Evolutionary conservation across 2,797 vertebrate species (phyloP).

Genomic region (Labeo calbasu): DNA sequence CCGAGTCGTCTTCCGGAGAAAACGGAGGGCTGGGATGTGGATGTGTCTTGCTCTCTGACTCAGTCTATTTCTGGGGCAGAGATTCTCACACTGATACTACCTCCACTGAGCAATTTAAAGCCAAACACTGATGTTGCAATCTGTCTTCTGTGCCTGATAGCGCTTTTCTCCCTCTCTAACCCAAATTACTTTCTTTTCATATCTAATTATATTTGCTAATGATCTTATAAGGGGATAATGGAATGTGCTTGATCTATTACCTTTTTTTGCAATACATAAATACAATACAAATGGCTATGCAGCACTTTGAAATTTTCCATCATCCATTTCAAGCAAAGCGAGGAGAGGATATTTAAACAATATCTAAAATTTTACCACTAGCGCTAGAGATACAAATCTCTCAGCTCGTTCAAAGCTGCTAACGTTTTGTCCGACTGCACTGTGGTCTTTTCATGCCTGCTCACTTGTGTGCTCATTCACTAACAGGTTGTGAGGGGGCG

Average conservation of each 20-base stretch:
- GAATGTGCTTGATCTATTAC: slow-evolving; percentile 87
- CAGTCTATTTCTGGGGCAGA: slow-evolving; percentile 81
- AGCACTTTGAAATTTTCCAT: slow-evolving; percentile 62
- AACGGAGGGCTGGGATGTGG: slow-evolving; percentile 29
- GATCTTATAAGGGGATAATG: slow-evolving; percentile 88
- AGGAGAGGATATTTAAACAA: slow-evolving; percentile 42
- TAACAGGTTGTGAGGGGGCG: slow-evolving; percentile 20
- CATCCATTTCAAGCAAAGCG: slow-evolving; percentile 48
- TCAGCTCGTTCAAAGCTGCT: background rate
- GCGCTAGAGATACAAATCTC: slow-evolving; percentile 1
- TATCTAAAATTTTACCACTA: slow-evolving; percentile 15
- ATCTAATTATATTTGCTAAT: slow-evolving; percentile 88
- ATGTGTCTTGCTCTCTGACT: slow-evolving; percentile 67
- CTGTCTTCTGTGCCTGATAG: slow-evolving; percentile 86
- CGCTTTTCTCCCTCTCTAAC: slow-evolving; percentile 83
- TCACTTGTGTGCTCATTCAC: slow-evolving; percentile 24
- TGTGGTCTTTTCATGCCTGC: slow-evolving; percentile 33
- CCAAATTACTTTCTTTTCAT: slow-evolving; percentile 86
- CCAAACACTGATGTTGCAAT: slow-evolving; percentile 85
- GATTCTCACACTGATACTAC: slow-evolving; percentile 81
- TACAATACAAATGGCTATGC: slow-evolving; percentile 83
- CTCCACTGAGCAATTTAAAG: slow-evolving; percentile 84
- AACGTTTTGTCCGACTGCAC: slow-evolving; percentile 21
- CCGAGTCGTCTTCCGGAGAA: slow-evolving; percentile 46
- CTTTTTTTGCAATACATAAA: slow-evolving; percentile 84